A percentile compares a stretch with the other conserved stretches of the same genome.
phyloP scores from a whole-genome alignment of 2,888 invertebrate genomes.

The Cyrtodaria siliqua region DNA sequence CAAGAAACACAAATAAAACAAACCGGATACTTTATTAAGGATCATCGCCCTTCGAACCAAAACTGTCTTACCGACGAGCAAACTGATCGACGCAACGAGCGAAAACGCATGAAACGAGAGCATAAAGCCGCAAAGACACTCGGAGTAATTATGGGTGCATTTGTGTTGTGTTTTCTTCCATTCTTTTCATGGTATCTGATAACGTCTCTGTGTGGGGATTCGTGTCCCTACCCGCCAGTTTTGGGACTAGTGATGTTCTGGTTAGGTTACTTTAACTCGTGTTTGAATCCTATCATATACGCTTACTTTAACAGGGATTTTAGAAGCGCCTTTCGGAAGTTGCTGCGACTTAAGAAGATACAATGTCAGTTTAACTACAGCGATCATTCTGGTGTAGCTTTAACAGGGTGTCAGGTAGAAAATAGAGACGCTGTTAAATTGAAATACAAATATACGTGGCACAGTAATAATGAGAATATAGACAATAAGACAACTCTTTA shows the following conservation, averaged over 20 bases:
- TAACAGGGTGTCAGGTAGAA: slow-evolving; percentile 31
- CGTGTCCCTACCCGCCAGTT: slow-evolving; percentile 93
- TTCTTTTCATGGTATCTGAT: slow-evolving; percentile 98
- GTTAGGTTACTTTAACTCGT: slow-evolving; percentile 99
- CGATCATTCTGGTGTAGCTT: slow-evolving; percentile 34
- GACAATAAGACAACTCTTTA: background rate
- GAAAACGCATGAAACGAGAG: slow-evolving; percentile 83
- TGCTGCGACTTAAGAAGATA: slow-evolving; percentile 67
- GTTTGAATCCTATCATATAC: slow-evolving; percentile 96
- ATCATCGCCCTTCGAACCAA: slow-evolving; percentile 54
- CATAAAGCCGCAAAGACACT: slow-evolving; percentile 94
- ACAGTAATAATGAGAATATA: background rate
- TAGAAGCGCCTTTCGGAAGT: slow-evolving; percentile 95
- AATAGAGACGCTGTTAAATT: slow-evolving; percentile 34
- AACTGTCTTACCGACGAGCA: slow-evolving; percentile 46
- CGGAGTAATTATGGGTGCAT: slow-evolving; percentile 99
- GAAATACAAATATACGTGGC: slow-evolving; percentile 10
- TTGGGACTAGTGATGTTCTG: slow-evolving; percentile 97
- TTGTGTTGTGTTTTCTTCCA: slow-evolving; percentile 98
- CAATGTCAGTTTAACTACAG: slow-evolving; percentile 19
- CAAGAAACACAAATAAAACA: slow-evolving; percentile 81
- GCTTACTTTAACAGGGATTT: slow-evolving; percentile 99
- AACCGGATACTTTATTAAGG: slow-evolving; percentile 53
- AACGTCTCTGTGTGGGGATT: slow-evolving; percentile 91
- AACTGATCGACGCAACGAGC: slow-evolving; percentile 66